Evolutionary conservation across 2,888 invertebrate genomes (phyloP), one percentile per base, ranked within the genome.

Genomic region (Oeneis ivallda): DNA sequence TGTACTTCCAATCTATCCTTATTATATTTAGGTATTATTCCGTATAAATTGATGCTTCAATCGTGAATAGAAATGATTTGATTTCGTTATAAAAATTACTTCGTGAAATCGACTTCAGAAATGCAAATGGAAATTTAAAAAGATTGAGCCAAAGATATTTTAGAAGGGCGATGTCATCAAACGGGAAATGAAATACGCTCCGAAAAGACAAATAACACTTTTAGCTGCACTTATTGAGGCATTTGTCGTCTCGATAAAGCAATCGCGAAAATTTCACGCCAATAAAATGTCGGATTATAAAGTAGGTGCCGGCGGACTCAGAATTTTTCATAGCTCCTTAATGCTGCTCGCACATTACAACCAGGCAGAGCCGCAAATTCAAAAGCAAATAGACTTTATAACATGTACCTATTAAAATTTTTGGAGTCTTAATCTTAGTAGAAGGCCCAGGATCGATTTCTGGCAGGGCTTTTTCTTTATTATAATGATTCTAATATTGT

Each of bases 241-340:
- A 61, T 61, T 61, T 52, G 50, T 61, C 61, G 52, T 61, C n/a
- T 11, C 61, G 41, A 61, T 61, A 41, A 49, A 61, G 61, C 50
- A 61, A 61, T 61, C 50, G 41, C 50, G 52, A 52, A 19, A 41
- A 61, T 61, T 56, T 52, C 61, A 52, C 61, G 61, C 61, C 61
- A 61, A 52, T 61, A 52, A 61, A 50, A 61, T 26, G 61, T 52
- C 61, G 32, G 41, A 52, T 61, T 61, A 61, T 52, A 61, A 37
- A 59, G 50, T 52, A 11, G 52, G 47, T 41, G 61, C 41, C 41
- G 26, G 47, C 50, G 26, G 17, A 26, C 39, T 58, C n/a, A 13
- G 32, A 56, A 39, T 11, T 49, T 59, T 59, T 47, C 37, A 59
- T 45, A 45, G 11, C 49, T 17, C 56, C 17, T 56, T 39, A 1